Conservation (phyloP, 2,888 invertebrate species). For the Trissonchulus sp. region DNA sequence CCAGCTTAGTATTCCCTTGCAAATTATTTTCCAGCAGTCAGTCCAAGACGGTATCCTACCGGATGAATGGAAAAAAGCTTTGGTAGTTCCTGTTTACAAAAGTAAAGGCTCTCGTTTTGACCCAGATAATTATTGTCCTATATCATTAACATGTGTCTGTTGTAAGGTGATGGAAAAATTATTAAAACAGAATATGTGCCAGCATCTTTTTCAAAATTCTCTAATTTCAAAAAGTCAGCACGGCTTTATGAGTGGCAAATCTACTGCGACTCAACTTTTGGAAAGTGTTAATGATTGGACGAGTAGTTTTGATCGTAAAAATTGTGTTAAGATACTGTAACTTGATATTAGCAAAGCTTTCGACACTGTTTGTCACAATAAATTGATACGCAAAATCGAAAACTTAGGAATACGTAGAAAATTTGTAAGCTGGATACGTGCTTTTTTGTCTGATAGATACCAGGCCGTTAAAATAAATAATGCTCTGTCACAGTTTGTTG, state of each 20-base stretch:
- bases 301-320: too few relatives aligned
- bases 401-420: neutral
- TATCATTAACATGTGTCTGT: slow-evolving; percentile 16
- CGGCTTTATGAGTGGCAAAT: too few relatives aligned
- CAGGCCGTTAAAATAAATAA: slow-evolving; percentile 12
- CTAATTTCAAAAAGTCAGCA: neutral
- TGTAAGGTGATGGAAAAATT: slow-evolving; percentile 9
- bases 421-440: neutral
- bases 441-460: slow-evolving; percentile 14
- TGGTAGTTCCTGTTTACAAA: slow-evolving; percentile 17
- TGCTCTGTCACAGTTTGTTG: neutral
- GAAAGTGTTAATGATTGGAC: slow-evolving; percentile 3
- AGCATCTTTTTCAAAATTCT: slow-evolving; percentile 6
- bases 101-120: slow-evolving; percentile 12
- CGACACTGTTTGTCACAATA: too few relatives aligned
- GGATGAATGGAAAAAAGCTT: neutral
- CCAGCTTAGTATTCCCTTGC: too few relatives aligned
- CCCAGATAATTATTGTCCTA: slow-evolving; percentile 11
- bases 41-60: neutral
- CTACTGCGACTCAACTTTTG: slow-evolving; percentile 1
- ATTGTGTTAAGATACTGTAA: too few relatives aligned
- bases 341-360: too few relatives aligned
- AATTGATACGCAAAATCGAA: slow-evolving; percentile 14
- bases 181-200: neutral
- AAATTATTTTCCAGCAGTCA: slow-evolving; percentile 12